Evolutionary conservation across 2,113 vertebrate genomes (phyloP), one percentile per base, ranked within the genome.

Genomic region (Pelecanus crispus): DNA sequence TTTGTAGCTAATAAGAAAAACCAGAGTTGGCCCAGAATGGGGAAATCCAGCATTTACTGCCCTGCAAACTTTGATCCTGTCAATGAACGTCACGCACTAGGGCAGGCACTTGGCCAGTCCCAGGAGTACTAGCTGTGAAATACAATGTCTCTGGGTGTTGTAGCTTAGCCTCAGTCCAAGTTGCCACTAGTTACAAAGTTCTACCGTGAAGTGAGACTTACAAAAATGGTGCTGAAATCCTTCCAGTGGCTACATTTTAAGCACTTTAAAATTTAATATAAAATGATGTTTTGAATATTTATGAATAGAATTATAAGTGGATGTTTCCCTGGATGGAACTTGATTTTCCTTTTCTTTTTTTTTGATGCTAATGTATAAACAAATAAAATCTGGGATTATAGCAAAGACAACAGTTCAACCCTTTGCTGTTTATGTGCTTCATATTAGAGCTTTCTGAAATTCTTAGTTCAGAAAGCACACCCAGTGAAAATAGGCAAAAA

Each of bases 401-500:
- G 36, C 65, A 86, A 68, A 62, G 58, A n/a, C 59, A 88, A 50
- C 22, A 78, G 26, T 42, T 94, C 56, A 89, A 53, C 14, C 18
- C 7, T 68, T 73, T 87, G 17, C 26, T 67, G 4, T 59, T 94
- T 50, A 29, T 68, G 11, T 73, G 26, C 44, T 92, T 81, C 26
- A 42, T 85, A 88, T 70, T 87, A 82, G 75, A 85, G 70, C 47
- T 71, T 82, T 80, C 66, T 87, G 74, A 87, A 88, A 81, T 90
- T 85, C 58, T 94, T 73, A 42, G 20, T 70, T 81, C 53, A 80
- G 83, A 85, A 90, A 85, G 17, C 70, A 92, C 81, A 91, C 31
- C 42, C 81, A 80, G 32, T 58, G 65, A 92, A 95, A 97, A 82
- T 6, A 92, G 77, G 89, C 66, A 85, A 95, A 94, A 88, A 66